Conservation (phyloP, 2,888 invertebrate species). For the Coelogynopora nodosa region DNA sequence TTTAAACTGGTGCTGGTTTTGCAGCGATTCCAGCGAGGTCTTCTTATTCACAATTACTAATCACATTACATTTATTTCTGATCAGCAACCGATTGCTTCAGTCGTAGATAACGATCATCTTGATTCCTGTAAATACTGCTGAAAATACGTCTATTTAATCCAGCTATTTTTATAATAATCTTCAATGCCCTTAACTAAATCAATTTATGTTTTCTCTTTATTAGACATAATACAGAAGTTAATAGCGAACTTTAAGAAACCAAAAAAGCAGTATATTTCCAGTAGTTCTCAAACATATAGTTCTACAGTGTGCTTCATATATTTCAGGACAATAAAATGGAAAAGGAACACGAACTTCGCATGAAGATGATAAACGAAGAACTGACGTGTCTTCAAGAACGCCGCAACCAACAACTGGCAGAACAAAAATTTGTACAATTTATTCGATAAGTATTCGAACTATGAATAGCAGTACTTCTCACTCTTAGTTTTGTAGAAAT, state of each 20-base stretch:
- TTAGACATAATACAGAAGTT: neutral
- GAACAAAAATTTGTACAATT: too few species aligned
- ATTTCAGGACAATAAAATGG: neutral
- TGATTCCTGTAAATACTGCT: conserved; percentile 11
- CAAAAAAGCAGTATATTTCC: neutral
- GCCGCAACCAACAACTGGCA: neutral
- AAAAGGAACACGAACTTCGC: neutral
- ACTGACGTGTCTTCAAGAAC: neutral
- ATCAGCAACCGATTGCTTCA: too few species aligned
- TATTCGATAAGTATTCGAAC: too few species aligned
- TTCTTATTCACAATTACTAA: too few species aligned
- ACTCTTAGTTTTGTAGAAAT: neutral
- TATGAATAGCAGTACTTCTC: too few species aligned
- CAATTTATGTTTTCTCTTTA: conserved; percentile 29
- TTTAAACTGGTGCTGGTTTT: too few species aligned
- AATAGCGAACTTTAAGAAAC: neutral
- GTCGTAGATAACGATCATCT: too few species aligned
- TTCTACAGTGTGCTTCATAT: neutral
- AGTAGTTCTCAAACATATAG: neutral
- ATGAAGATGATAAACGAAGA: neutral
- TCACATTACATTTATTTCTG: too few species aligned
- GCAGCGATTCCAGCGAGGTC: too few species aligned
- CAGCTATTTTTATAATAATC: neutral
- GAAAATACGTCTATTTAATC: neutral
- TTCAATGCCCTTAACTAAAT: conserved; percentile 1